Percentiles rank a stretch among this genome's conserved stretches.
Evolutionary conservation across 2,888 invertebrate genomes (phyloP).

Genomic region (Asteroscopus sphinx): DNA sequence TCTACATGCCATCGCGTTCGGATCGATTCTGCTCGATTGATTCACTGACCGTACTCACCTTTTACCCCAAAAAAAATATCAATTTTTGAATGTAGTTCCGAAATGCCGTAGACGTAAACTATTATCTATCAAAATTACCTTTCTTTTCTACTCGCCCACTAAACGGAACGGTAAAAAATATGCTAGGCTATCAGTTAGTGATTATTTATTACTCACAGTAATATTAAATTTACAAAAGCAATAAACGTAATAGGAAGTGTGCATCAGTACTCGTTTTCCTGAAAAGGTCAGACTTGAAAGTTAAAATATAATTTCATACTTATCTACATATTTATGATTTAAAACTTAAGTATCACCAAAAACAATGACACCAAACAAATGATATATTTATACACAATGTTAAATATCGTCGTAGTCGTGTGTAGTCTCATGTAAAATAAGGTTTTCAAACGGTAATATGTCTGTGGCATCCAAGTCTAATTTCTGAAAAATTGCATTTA

Average conservation of each 20-base stretch:
- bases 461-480: constrained; percentile 43
- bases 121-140: constrained; percentile 24
- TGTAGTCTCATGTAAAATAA: constrained; percentile 21
- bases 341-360: too few relatives aligned
- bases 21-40: constrained; percentile 27
- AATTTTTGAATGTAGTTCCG: constrained; percentile 4
- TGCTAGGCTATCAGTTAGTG: constrained; percentile 8
- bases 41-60: constrained; percentile 16
- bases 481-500: constrained; percentile 43
- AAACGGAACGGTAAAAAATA: constrained; percentile 20
- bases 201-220: constrained; percentile 7
- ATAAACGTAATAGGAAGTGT: background rate
- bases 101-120: constrained; percentile 13
- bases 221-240: constrained; percentile 15
- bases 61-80: constrained; percentile 18
- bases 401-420: constrained; percentile 3
- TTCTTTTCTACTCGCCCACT: constrained; percentile 21
- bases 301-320: constrained; percentile 3
- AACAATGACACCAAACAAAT: too few relatives aligned
- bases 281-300: constrained; percentile 12
- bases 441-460: constrained; percentile 43
- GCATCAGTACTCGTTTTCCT: background rate
- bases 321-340: background rate
- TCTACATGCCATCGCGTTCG: constrained; percentile 76
- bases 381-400: background rate